Evolutionary conservation across 2,113 vertebrate genomes (phyloP), one percentile per base, ranked within the genome.

Genomic region (Engystomops pustulosus): DNA sequence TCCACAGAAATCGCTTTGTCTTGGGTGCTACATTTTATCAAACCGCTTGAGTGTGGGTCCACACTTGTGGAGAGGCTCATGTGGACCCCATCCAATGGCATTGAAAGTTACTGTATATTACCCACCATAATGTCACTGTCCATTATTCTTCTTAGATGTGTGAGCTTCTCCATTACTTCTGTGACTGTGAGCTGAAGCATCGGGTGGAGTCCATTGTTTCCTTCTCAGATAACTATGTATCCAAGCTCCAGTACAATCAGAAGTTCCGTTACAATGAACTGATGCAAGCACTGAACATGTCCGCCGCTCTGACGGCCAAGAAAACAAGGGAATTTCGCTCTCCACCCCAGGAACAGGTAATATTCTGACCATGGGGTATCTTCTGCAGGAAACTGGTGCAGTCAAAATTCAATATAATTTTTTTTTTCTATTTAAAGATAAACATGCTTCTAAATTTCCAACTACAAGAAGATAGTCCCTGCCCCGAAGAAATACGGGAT

Each of bases 381-480:
- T 41, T 41, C 38, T 41, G 4, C 38, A 41, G 4, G 38, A 4
- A 4, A 41, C 38, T 41, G 38, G 8, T 41, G 38, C 38, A 8
- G 4, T 41, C 4, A 41, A 41, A 41, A 41, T 8, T 41, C 4
- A 41, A 4, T 8, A 41, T 3, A 44, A 1, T n/a, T 1, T 15
- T 14, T 36, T 44, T 27, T 70, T 78, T 12, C 2, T 58, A 1
- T 71, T 91, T 92, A 77, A 88, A 99, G 98, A 98, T 99, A 88
- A 99, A 99, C 90, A 98, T 99, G 96, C 91, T 99, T 80, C 90
- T 99, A 86, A 98, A 95, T 89, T 99, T 99, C 91, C 96, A 95
- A 90, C 89, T 92, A 88, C 97, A 97, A n/a, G 98, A 98, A 53
- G 96, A 97, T 88, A 99, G 97, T 85, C 97, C 98, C 0, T 99